Base-by-base conservation (phyloP, 2,888 invertebrate genomes). In the Campoplex capitator region DNA sequence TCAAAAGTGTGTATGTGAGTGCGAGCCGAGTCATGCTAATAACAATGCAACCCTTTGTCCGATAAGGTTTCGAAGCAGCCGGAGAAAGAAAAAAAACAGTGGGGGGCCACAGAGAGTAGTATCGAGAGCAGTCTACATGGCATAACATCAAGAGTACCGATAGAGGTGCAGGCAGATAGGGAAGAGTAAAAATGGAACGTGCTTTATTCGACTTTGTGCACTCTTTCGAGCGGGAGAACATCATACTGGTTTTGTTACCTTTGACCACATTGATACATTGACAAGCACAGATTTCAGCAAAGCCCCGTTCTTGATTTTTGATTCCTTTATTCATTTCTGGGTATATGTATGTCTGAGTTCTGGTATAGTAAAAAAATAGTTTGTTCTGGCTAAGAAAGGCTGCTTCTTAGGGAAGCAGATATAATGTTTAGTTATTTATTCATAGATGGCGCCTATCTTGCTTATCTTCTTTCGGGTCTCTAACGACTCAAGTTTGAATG, bases 41-140 rank as follows among this genome's bases (percentile, higher is more conserved):
- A 75, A 84, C 83, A 83, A 83, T 85, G 58, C 83, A 16, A 67
- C 76, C 73, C 83, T 85, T 87, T 87, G 83, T 85, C 67, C 51
- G 76, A 65, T 45, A 77, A 75, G 74, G 62, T 84, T 77, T 77
- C 48, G 28, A 67, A 35, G 23, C 48, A 58, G 42, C 68, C 54
- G 8, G 62, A 70, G 58, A 51, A 35, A 76, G 18, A 45, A 18
- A 56, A 56, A 56, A 28, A 28, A 32, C 23, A 48, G 70, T 11
- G 18, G 70, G 54, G 51, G 54, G 73, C 58, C 18, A 62, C 54
- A 82, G 70, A 65, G 51, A 71, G 42, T 16, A 45, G 51, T 35
- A 48, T n/a, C 45, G 58, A 58, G 28, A 58, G 42, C 42, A 58
- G 78, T n/a, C 70, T 80, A 73, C 62, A 80, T 62, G 68, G 70